Base-by-base conservation (phyloP, 2,113 vertebrate species). In the Pleuronectes platessa region DNA sequence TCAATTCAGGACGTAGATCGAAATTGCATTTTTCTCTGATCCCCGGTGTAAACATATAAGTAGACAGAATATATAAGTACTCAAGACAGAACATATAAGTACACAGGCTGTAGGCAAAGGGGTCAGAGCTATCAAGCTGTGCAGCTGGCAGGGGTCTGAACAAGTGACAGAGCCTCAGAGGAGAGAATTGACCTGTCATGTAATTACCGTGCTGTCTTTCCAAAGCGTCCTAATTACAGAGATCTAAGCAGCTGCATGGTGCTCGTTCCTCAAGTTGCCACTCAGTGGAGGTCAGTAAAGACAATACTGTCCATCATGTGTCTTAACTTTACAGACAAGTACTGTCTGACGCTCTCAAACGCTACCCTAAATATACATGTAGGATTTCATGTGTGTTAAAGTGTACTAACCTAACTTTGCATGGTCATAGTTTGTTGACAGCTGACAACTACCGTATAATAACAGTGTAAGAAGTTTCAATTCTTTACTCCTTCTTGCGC, bases 131-230 rank as follows among this genome's bases (percentile, higher is more conserved):
- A 63, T 75, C 62, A 35, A 15, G 42, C 51, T 11, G 0, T 66
- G 72, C 88, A 92, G 86, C 86, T 92, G 88, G 71, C 71, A 60
- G 27, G 61, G 78, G 59, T 82, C 49, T 76, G 53, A 67, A 74
- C 67, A 68, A 88, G 69, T 80, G 79, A 68, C 76, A 82, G 69
- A 40, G 62, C 77, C 54, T 73, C 26, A 74, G 31, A 84, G 74
- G 55, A 87, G 26, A 89, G 70, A 78, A 86, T 79, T 83, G 83
- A 78, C 60, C 65, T 76, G 81, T 89, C 81, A 74, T 83, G 78
- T 92, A 93, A 93, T 93, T 92, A 84, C 84, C 10, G 49, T 77
- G 86, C 87, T 87, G 86, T 79, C 72, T 81, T 76, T 79, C 65
- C 26, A 74, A 74, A 78, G 78, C 65, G n/a, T 84, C 71, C 58